Evolutionary conservation across 1,140 invertebrate genomes (phyloP), one percentile per base, ranked within the genome.

Genomic region (Lasioglossum albipes): DNA sequence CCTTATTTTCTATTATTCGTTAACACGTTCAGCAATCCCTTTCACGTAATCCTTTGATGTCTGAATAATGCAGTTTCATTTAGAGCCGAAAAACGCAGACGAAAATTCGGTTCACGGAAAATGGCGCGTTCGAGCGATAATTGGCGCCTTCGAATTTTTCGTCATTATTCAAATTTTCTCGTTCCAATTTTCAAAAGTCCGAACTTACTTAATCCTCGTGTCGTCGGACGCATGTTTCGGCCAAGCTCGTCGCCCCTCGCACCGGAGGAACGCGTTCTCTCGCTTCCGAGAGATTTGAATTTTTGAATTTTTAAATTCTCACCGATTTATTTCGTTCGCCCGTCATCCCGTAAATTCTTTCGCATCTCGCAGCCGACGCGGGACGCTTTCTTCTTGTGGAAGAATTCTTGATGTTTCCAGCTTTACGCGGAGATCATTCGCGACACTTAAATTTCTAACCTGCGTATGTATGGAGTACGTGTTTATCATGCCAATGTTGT

Each of bases 51-150:
- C 45, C 27, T 18, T 79, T 9, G n/a, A 16, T 54, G 69, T 79
- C 65, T 36, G 69, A 20, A 59, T 36, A 65, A n/a, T 68, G 13
- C 41, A 16, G 61, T 13, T 22, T 2, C 16, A 27, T 71, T 71
- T 70, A 72, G 27, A 57, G n/a, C 27, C 2, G 54, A 54, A 54
- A 81, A 81, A 84, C 75, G 57, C 45, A 42, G 76, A 72, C 85
- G 82, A 59, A 86, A 91, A 68, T 90, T 90, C 87, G 74, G 84
- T 88, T 89, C 84, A 82, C 86, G 90, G 89, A 93, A 94, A 94
- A 94, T 94, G 93, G 93, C 93, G 93, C 93, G 93, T 92, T 90
- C 87, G 82, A 82, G 85, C 74, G 89, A 91, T 90, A 92, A 93
- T 93, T 92, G 92, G 92, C 92, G 92, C 92, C 91, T 90, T 90